Percentiles rank a stretch among this genome's conserved stretches.
Conservation (phyloP, 2,113 vertebrate genomes). For the Pogonocichla stellata region DNA sequence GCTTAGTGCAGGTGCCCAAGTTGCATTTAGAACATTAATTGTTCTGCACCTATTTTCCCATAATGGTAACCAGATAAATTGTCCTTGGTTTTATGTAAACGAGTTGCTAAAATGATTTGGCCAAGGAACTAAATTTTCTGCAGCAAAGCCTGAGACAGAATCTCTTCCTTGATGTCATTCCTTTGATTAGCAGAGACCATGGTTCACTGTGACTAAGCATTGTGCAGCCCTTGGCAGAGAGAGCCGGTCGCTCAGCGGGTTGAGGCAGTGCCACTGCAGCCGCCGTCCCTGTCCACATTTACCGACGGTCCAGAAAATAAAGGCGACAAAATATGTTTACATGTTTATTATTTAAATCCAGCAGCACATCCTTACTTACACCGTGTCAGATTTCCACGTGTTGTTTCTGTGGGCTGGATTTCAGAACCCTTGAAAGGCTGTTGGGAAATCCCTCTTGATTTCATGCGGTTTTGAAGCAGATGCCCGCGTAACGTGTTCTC, state of each 20-base stretch:
- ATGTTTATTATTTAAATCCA: conserved; percentile 12
- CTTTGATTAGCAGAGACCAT: conserved; percentile 81
- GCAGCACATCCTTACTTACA: not conserved
- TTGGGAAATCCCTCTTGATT: conserved; percentile 31
- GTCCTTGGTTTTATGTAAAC: not conserved
- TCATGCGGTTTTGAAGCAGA: conserved; percentile 12
- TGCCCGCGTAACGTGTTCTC: not conserved
- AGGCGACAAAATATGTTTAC: conserved; percentile 47
- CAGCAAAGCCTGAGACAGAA: conserved; percentile 31
- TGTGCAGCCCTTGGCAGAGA: conserved; percentile 26
- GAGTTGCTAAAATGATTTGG: not conserved
- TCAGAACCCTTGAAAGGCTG: not conserved
- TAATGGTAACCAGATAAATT: not conserved
- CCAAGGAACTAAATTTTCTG: conserved; percentile 30
- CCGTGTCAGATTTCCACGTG: conserved; percentile 10
- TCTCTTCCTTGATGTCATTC: conserved; percentile 47
- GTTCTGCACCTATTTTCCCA: conserved; percentile 18
- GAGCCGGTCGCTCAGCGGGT: not conserved
- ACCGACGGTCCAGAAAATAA: conserved; percentile 41
- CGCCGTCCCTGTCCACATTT: not conserved
- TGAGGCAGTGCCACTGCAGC: not conserved
- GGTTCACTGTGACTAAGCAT: conserved; percentile 88
- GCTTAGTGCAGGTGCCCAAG: not conserved
- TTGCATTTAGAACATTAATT: not conserved
- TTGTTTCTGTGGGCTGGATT: conserved; percentile 5